These are phyloP conservation scores for Boulengeromyrus knoepffleri DNA, from an alignment of 2,113 vertebrate species.

Conservation along the genomic window DNA sequence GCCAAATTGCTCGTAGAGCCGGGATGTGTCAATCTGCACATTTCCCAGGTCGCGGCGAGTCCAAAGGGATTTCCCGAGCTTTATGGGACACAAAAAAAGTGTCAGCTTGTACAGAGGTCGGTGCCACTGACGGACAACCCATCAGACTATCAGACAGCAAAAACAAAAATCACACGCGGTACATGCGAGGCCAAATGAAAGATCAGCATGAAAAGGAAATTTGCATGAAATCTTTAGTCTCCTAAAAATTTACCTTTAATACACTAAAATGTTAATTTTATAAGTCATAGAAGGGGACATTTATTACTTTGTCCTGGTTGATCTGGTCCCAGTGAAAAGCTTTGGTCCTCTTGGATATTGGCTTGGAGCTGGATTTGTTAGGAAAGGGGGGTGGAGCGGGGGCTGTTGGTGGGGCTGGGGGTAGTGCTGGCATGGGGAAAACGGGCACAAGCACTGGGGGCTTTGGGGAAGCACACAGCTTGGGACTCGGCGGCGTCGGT, in stretches of 20 bases:
- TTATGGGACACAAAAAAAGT: constrained; percentile 23
- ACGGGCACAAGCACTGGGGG: not conserved
- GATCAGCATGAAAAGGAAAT: not conserved
- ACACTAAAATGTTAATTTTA: not conserved
- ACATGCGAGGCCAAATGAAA: not conserved
- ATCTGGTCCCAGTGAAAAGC: constrained; percentile 66
- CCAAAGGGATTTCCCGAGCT: constrained; percentile 73
- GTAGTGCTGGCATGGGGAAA: not conserved
- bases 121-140: not conserved
- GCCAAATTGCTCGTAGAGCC: constrained; percentile 55
- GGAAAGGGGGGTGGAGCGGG: constrained; percentile 36
- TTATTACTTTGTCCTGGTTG: constrained; percentile 53
- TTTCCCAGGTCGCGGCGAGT: constrained; percentile 34
- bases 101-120: not conserved
- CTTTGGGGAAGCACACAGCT: not conserved
- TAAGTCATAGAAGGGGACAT: not conserved
- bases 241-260: not conserved
- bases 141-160: not conserved
- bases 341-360: constrained; percentile 47
- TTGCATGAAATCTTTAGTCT: not conserved
- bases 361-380: not conserved
- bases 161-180: not conserved
- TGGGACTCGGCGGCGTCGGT: not conserved
- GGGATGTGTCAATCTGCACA: constrained; percentile 47
- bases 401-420: fast-evolving